Base-by-base conservation (phyloP, 2,888 invertebrate species). In the Neoscelio sp. region DNA sequence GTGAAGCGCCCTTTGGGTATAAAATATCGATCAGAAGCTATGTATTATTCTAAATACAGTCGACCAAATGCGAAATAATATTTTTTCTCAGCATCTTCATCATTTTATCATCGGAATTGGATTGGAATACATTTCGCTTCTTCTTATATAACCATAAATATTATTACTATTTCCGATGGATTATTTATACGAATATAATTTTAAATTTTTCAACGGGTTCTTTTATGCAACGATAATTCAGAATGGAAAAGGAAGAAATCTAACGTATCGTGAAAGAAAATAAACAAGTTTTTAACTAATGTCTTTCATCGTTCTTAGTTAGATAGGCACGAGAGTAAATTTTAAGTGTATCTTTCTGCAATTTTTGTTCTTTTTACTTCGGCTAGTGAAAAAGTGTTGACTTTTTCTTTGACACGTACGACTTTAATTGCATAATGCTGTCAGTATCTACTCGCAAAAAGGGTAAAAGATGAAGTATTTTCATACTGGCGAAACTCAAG, bases 21-120 rank as follows among this genome's bases (percentile, higher is more conserved):
- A 62, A 76, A 78, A 82, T 80, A 77, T 65, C 56, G 15, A 35
- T 67, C 28, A 54, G 58, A 82, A n/a, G 64, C 74, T 74, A 58
- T 75, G 77, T 78, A 82, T 83, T 84, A 84, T 82, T 82, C 75
- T 80, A 58, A 64, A 70, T 38, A 48, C 56, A 50, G 23, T 56
- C 67, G 62, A 44, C 30, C 56, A 33, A 50, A 71, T 56, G 71
- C 62, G 75, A 73, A 80, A 82, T 83, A 74, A 81, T 77, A 81
- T 79, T 81, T 81, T 82, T 78, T 64, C 75, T 38, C 26, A 10
- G 23, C 28, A 17, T 12, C 23, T 7, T 10, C 8, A 13, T 38
- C 38, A 13, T 12, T 3, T 38, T 38, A 12, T 38, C 38, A 38
- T 38, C 38, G 38, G 7, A 13, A 12, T 38, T 10, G 8, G 10